These are phyloP conservation scores for Dipodomys stephensi DNA, from an alignment of 2,113 vertebrate species.

Conservation along the genomic window DNA sequence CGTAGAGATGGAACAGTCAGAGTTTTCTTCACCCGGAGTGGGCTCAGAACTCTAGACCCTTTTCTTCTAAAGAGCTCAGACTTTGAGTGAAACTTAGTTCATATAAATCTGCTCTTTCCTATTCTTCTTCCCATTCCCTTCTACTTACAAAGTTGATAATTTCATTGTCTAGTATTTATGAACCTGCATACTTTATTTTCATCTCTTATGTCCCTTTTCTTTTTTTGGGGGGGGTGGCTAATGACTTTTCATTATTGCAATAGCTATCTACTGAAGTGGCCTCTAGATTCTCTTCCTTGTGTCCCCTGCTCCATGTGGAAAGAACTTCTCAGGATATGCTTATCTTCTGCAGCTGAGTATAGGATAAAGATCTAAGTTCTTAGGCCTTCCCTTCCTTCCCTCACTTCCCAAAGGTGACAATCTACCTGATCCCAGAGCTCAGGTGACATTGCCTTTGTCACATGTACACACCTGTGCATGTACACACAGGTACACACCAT, in stretches of 20 bases:
- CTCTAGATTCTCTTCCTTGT: not conserved
- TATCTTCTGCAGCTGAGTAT: not conserved
- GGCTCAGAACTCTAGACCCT: not conserved
- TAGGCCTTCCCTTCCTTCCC: not conserved
- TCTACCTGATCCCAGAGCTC: not conserved
- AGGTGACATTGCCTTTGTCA: not conserved
- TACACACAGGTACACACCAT: too few relatives aligned
- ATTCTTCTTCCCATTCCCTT: not conserved
- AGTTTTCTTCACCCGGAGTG: not conserved
- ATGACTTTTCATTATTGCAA: not conserved
- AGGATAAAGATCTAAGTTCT: not conserved
- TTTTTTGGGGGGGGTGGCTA: not conserved
- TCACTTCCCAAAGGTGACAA: not conserved
- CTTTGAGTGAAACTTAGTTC: not conserved
- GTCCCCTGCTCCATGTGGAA: not conserved
- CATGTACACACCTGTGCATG: not conserved
- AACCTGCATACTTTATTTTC: not conserved
- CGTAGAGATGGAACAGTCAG: not conserved
- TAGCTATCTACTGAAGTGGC: not conserved
- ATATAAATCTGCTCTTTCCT: not conserved
- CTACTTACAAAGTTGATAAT: too few relatives aligned
- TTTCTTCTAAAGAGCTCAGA: not conserved
- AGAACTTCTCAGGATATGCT: conserved; percentile 20
- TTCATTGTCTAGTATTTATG: not conserved
- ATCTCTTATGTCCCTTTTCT: not conserved